Evolutionary conservation across 2,888 invertebrate species (phyloP).

Genomic region (Colostygia pectinataria): DNA sequence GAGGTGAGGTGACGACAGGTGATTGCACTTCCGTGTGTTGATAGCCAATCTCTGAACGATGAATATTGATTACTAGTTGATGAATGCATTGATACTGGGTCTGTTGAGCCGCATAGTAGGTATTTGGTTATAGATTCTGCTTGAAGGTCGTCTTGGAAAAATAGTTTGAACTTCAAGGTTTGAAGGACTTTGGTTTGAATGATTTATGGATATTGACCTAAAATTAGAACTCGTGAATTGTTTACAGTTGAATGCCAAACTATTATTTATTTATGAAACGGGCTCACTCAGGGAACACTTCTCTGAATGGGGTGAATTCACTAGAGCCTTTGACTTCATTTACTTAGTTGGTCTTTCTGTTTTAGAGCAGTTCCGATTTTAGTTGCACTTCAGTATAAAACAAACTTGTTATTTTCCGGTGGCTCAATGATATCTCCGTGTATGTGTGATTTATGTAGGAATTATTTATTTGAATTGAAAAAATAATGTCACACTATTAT

Average conservation of each 20-base stretch:
- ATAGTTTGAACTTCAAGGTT: constrained; percentile 10
- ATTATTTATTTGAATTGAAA: too few species aligned
- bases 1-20: constrained; percentile 18
- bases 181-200: background rate
- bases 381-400: background rate
- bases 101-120: background rate
- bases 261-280: background rate
- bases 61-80: constrained; percentile 29
- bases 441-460: background rate
- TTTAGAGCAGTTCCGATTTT: background rate
- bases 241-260: background rate
- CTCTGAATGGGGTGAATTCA: background rate
- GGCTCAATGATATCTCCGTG: background rate
- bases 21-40: constrained; percentile 23
- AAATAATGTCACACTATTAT: too few species aligned
- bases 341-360: background rate
- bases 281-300: background rate
- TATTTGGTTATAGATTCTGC: background rate
- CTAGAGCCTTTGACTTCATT: background rate
- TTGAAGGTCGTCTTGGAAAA: background rate
- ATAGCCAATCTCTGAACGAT: constrained; percentile 19
- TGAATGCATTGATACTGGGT: constrained; percentile 1
- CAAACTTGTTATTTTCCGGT: background rate
- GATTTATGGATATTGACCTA: constrained; percentile 6
- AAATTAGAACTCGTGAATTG: constrained; percentile 1